A percentile compares a stretch with the other conserved stretches of the same genome.
These are phyloP conservation scores for Sebastes taczanowskii DNA, from an alignment of 2,797 vertebrate genomes.

Conservation along the genomic window DNA sequence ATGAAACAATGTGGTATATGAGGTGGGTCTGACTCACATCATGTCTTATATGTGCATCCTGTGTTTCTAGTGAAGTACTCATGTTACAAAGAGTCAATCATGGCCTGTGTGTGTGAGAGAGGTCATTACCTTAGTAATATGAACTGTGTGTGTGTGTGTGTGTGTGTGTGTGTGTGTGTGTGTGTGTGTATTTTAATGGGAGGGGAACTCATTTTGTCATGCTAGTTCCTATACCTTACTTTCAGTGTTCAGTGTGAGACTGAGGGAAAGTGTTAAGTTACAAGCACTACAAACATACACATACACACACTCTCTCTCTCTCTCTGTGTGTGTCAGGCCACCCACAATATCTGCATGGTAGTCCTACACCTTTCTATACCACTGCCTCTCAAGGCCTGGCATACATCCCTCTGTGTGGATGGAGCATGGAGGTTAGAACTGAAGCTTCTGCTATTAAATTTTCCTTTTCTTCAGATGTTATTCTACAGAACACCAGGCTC, in stretches of 20 bases:
- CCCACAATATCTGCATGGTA: conserved; percentile 32
- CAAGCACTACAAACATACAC: not conserved
- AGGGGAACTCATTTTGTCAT: conserved; percentile 11
- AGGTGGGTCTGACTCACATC: not conserved
- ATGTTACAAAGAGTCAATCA: not conserved
- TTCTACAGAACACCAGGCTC: conserved; percentile 58
- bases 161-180: conserved; percentile 11
- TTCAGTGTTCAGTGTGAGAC: conserved; percentile 11
- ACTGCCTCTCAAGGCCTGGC: conserved; percentile 20
- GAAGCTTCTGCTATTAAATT: conserved; percentile 38
- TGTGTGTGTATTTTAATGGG: not conserved
- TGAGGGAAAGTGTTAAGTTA: conserved; percentile 26
- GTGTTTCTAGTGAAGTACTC: not conserved
- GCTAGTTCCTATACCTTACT: conserved; percentile 12
- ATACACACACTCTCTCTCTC: not conserved
- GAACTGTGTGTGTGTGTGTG: conserved; percentile 18
- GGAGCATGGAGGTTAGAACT: conserved; percentile 14
- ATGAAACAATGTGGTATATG: not conserved
- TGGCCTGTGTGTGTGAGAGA: not conserved
- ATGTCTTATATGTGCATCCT: not conserved
- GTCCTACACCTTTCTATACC: conserved; percentile 15
- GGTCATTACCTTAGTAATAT: conserved; percentile 30
- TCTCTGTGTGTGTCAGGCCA: conserved; percentile 32
- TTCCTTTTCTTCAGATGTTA: conserved; percentile 63
- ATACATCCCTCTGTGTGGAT: not conserved